Evolutionary conservation across 1,140 invertebrate species (phyloP), one percentile per base, ranked within the genome.

Genomic region (Scylla paramamosain): DNA sequence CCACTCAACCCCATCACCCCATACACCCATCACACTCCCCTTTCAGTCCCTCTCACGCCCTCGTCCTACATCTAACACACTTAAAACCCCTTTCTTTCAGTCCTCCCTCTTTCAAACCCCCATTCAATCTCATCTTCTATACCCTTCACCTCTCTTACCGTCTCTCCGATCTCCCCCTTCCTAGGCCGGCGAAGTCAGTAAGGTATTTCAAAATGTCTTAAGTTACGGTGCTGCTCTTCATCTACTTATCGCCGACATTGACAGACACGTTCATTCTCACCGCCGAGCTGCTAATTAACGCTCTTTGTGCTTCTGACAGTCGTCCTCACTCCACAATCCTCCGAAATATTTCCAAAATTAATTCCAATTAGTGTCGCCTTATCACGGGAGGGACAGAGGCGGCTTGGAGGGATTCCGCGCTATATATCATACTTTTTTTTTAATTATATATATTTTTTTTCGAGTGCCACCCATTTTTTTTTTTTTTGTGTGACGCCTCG

Each of bases 201-300:
- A 77, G 91, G 31, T n/a, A 67, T 48, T 67, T 88, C 90, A 95
- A 95, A 95, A 95, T 93, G 91, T 95, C 91, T 92, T 95, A 95
- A 95, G 94, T 91, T 52, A 59, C 29, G 14, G 25, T n/a, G 87
- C 94, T n/a, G 87, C 94, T 95, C 94, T 95, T 86, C 94, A 93
- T 95, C 94, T 95, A 95, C 94, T 95, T 95, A 95, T 95, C 94
- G 77, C 94, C n/a, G 94, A 95, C 94, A 95, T 95, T 95, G 94
- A 95, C 94, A 95, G 94, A 95, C 94, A 93, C 52, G 84, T 95
- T 95, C 90, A 95, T 95, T 95, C 92, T 95, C 91, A 93, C 91
- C 94, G 94, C 88, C 83, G 92, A 95, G 46, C 91, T 93, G 94
- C 83, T 95, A 95, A 95, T 95, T 95, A 95, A 39, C 84, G 82